Evolutionary conservation across 2,797 vertebrate species (phyloP).

Genomic region (Anolis apletophallus): DNA sequence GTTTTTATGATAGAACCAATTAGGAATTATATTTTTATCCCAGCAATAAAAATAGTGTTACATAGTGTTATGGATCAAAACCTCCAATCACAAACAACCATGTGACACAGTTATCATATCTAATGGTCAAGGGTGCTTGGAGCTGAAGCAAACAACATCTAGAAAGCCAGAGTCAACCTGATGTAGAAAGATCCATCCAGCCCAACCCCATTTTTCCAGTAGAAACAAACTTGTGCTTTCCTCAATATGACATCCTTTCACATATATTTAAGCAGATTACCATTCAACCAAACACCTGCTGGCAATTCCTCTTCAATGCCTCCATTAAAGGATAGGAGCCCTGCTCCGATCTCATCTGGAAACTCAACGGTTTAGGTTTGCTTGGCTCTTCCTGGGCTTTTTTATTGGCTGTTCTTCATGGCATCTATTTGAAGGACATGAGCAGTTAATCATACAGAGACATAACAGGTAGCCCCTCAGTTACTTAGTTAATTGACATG

Average conservation of each 20-base stretch:
- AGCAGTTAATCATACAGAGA: slow-evolving; percentile 7
- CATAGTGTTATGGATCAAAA: too few relatives aligned
- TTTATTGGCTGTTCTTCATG: not conserved
- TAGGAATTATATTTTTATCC: too few relatives aligned
- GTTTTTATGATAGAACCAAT: too few relatives aligned
- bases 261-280: too few relatives aligned
- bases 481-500: not conserved
- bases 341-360: not conserved
- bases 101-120: not conserved
- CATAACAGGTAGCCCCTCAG: not conserved
- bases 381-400: not conserved
- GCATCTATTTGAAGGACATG: not conserved
- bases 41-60: too few relatives aligned
- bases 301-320: too few relatives aligned
- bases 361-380: not conserved
- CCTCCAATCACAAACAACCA: too few relatives aligned
- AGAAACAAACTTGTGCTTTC: too few relatives aligned
- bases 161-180: not conserved
- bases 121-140: not conserved
- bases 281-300: too few relatives aligned
- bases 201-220: too few relatives aligned
- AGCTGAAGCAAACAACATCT: not conserved
- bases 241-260: too few relatives aligned
- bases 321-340: too few relatives aligned
- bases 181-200: not conserved